Evolutionary conservation across 2,888 invertebrate genomes (phyloP), one percentile per base, ranked within the genome.

Genomic region (Machimus rusticus): DNA sequence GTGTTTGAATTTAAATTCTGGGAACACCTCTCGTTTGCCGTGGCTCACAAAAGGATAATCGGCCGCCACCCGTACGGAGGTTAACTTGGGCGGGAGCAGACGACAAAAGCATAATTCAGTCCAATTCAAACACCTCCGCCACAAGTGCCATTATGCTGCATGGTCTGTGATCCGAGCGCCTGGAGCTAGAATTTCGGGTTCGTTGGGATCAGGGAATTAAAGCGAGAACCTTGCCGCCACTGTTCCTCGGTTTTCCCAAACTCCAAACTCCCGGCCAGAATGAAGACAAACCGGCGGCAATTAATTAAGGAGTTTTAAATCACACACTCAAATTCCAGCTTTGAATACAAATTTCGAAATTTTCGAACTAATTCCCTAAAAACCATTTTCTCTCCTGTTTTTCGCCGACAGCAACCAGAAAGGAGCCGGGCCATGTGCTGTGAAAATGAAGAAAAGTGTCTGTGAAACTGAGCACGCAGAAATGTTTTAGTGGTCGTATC

Each of bases 281-380:
- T 37, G 55, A 51, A 82, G 66, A 82, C 23, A 82, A 34, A 82
- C 55, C 82, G 34, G 9, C 28, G 34, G 9, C 28, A 57, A 57
- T 82, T 82, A 82, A 19, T 82, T 82, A 43, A 23, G n/a, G 57
- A 37, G 12, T 57, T 82, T 82, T 57, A 82, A 82, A 82, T 82
- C 82, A 82, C 82, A 79, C 79, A 37, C 66, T 82, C 66, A 57
- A 82, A 82, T 57, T 55, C 34, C 82, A 66, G 57, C 37, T 82
- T 28, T 82, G 82, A 82, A 82, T 82, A 55, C 82, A 37, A 82
- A 82, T 82, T 66, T 19, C 82, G 43, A 46, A 46, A 46, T 46
- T 46, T 46, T 46, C 43, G 43, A 46, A 14, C 34, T 46, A 46
- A 46, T 14, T 46, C 16, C 43, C 43, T 39, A 12, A 46, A 46